Percentiles rank a stretch among this genome's conserved stretches.
Evolutionary conservation across 2,797 vertebrate genomes (phyloP).

Genomic region (Pseudomugil tenellus): DNA sequence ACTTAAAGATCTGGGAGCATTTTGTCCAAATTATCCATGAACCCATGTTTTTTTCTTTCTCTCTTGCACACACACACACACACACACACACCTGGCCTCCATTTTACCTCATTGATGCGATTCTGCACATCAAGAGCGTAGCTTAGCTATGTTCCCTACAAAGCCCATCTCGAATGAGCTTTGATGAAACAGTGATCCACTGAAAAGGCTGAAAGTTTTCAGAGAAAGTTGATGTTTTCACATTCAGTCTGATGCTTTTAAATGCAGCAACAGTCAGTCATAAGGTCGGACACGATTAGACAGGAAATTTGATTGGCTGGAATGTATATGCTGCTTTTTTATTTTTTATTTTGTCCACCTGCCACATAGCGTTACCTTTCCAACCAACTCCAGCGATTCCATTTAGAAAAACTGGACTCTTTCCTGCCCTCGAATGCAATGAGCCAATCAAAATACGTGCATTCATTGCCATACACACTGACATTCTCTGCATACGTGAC

Average conservation of each 20-base stretch:
- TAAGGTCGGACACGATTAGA: background rate
- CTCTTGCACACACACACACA: background rate
- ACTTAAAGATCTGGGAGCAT: slow-evolving; percentile 69
- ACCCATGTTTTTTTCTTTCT: slow-evolving; percentile 41
- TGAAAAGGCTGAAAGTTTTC: too few relatives aligned
- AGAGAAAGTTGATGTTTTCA: too few relatives aligned
- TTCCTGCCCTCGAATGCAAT: too few relatives aligned
- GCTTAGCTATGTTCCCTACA: slow-evolving; percentile 18
- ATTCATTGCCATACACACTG: too few relatives aligned
- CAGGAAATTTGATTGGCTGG: background rate
- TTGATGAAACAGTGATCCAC: background rate
- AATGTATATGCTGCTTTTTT: too few relatives aligned
- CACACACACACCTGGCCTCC: slow-evolving; percentile 66
- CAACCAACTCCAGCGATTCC: too few relatives aligned
- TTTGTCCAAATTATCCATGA: slow-evolving; percentile 68
- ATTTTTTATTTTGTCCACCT: too few relatives aligned
- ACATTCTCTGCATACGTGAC: too few relatives aligned
- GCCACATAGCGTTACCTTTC: too few relatives aligned
- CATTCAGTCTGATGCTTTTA: too few relatives aligned
- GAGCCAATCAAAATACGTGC: too few relatives aligned
- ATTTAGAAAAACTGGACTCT: too few relatives aligned
- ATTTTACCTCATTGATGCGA: slow-evolving; percentile 70
- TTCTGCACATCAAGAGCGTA: slow-evolving; percentile 34
- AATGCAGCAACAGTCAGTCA: background rate
- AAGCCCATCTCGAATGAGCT: slow-evolving; percentile 21